phyloP scores from a whole-genome alignment of 1,140 invertebrate species.

The Daktulosphaira vitifoliae region DNA sequence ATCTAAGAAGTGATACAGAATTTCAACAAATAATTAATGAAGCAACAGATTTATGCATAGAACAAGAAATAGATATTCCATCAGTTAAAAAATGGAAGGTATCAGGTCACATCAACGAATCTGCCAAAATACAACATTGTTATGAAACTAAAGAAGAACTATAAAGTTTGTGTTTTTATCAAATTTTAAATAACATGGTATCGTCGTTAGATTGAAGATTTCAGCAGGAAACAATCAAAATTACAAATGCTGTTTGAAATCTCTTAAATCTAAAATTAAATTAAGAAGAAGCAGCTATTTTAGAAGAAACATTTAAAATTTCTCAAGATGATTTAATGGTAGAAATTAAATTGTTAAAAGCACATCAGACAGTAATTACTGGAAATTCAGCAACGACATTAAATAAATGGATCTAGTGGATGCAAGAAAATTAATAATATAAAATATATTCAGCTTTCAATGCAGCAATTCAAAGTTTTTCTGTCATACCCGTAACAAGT shows the following conservation, averaged over 20 bases:
- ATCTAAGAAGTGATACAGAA: slow-evolving; percentile 23
- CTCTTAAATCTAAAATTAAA: slow-evolving; percentile 12
- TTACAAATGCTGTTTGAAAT: slow-evolving; percentile 1
- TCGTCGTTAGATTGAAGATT: slow-evolving; percentile 6
- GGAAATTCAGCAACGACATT: not conserved
- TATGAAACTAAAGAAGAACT: slow-evolving; percentile 26
- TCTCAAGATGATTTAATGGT: too few species aligned
- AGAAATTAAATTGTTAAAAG: slow-evolving; percentile 14
- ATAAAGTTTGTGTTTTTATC: slow-evolving; percentile 27
- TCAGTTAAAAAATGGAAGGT: slow-evolving; percentile 31
- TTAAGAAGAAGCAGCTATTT: slow-evolving; percentile 7
- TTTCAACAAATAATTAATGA: slow-evolving; percentile 28
- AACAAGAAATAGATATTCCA: slow-evolving; percentile 34
- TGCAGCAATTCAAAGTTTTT: slow-evolving; percentile 2
- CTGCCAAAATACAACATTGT: not conserved
- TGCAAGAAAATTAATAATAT: slow-evolving; percentile 3
- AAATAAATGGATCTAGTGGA: not conserved
- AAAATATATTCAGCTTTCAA: slow-evolving; percentile 1
- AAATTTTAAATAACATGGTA: slow-evolving; percentile 30
- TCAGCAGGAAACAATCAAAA: too few species aligned
- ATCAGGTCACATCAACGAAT: slow-evolving; percentile 18
- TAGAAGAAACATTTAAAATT: too few species aligned
- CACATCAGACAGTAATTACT: not conserved
- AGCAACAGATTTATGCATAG: slow-evolving; percentile 10
- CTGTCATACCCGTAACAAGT: not conserved